Percentiles rank a stretch among this genome's conserved stretches.
Evolutionary conservation across 2,888 invertebrate genomes (phyloP).

Genomic region (Metalampra italica): DNA sequence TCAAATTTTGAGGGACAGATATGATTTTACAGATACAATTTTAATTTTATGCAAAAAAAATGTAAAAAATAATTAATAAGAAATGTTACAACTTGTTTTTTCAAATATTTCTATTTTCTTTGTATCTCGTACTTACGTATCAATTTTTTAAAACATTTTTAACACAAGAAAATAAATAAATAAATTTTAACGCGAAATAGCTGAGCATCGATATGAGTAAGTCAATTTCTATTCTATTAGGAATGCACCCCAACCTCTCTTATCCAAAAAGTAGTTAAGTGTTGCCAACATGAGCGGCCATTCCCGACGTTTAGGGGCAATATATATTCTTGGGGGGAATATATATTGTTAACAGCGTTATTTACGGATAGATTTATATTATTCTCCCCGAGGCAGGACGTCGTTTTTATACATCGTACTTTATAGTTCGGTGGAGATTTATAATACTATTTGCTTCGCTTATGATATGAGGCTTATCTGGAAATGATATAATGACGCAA

Average conservation of each 20-base stretch:
- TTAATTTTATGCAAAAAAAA: no score
- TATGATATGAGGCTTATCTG: constrained; percentile 2
- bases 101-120: no score
- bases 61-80: no score
- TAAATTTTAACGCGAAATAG: no score
- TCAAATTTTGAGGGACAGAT: no score
- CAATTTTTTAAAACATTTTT: no score
- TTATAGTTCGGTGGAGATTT: constrained; percentile 18
- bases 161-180: no score
- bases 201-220: background rate
- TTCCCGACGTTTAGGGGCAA: constrained; percentile 33
- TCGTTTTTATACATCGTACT: constrained; percentile 30
- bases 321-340: constrained; percentile 26
- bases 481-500: background rate
- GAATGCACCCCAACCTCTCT: constrained; percentile 15
- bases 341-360: constrained; percentile 62
- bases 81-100: no score
- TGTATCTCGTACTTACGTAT: no score
- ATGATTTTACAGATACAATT: no score
- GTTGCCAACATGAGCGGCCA: constrained; percentile 49
- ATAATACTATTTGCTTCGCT: background rate
- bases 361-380: constrained; percentile 59
- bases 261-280: constrained; percentile 17
- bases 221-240: constrained; percentile 22
- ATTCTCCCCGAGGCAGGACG: constrained; percentile 34